A percentile compares a stretch with the other conserved stretches of the same genome.
These are phyloP conservation scores for Chionis minor DNA, from an alignment of 2,113 vertebrate genomes.

Conservation along the genomic window DNA sequence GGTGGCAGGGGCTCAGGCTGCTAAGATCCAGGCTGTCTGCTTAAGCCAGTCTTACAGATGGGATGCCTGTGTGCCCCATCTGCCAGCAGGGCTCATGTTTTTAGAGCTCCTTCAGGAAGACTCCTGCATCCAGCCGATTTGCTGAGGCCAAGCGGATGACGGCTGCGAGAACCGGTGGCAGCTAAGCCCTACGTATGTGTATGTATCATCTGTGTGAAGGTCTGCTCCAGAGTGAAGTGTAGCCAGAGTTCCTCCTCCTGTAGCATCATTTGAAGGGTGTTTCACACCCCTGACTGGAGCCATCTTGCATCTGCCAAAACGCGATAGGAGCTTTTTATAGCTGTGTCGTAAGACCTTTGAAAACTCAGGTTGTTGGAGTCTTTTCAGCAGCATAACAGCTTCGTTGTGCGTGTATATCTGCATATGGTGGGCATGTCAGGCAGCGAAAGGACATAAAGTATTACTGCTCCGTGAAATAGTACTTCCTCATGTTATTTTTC, in stretches of 20 bases:
- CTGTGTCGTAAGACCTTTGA: not conserved
- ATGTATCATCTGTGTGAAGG: not conserved
- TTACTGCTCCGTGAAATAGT: not conserved
- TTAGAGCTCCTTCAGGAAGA: not conserved
- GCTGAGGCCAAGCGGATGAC: not conserved
- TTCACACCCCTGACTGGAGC: not conserved
- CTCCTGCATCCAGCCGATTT: not conserved
- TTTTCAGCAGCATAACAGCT: not conserved
- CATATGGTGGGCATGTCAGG: not conserved
- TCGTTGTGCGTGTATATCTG: not conserved
- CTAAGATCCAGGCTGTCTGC: not conserved
- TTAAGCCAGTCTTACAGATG: not conserved
- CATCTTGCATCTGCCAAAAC: slow-evolving; percentile 14
- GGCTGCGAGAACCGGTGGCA: not conserved
- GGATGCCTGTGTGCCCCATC: not conserved
- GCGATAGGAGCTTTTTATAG: not conserved
- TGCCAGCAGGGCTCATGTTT: not conserved
- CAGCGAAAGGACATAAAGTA: not conserved
- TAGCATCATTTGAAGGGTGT: not conserved
- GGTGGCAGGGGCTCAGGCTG: not conserved
- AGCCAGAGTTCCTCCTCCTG: not conserved
- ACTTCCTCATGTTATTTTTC: not conserved
- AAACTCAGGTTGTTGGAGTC: not conserved
- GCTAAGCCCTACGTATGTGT: not conserved
- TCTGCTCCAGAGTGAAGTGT: not conserved